Base-by-base conservation (phyloP, 2,113 vertebrate species). In the Percina caprodes region DNA sequence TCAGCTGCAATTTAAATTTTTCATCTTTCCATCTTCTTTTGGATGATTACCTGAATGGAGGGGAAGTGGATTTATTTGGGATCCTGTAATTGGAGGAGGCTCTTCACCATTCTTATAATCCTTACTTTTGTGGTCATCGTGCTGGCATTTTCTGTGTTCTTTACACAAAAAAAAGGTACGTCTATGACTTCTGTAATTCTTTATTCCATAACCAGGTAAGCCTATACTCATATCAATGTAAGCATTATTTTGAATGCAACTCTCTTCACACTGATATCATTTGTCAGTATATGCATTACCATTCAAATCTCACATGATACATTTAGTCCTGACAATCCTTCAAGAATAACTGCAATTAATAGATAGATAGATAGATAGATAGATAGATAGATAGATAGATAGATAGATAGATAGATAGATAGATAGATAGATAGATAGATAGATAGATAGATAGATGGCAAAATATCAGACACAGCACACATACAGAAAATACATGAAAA, bases 161-260 rank as follows among this genome's bases (percentile, higher is more conserved):
- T 77, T 60, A 3, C 66, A 75, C 45, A 83, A 69, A 80, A 76
- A 69, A 49, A 13, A 58, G 91, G 91, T 92, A 85, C 80, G 88
- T 78, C 14, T 68, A 16, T 77, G 10, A 63, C 61, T 82, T 87
- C 2, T 58, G 1, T 5, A 21, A 56, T 71, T 67, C 5, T 42
- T 42, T 26, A 19, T 18, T 62, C 1, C 16, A 46, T 16, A 49
- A 23, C 12, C 15, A 56, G 48, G 35, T 60, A 19, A 16, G 10
- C n/a, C 9, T 15, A 49, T 3, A 49, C 33, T 45, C 14, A 5
- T 4, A 16, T 51, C 5, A 51, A 3, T 2, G 54, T 3, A 5
- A 11, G 3, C 49, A 45, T 46, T 51, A 26, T 26, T 76, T 55
- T 42, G 5, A 24, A 56, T 65, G 2, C 7, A 59, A 42, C 21